Percentiles rank a stretch among this genome's conserved stretches.
Evolutionary conservation across 2,797 vertebrate genomes (phyloP).

Genomic region (Microctenopoma steveboyesi): DNA sequence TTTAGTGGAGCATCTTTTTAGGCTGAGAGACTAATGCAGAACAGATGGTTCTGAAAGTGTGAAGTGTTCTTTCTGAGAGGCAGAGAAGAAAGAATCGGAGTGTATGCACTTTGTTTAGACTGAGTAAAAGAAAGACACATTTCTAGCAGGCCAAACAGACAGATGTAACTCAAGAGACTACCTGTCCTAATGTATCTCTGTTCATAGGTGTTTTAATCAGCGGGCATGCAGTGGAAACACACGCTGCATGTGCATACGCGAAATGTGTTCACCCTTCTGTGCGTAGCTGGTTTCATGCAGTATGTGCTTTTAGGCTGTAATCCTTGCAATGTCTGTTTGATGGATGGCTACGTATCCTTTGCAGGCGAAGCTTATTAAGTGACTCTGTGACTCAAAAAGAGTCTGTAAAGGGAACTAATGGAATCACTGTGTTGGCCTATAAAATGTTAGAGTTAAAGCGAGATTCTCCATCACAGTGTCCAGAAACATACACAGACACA

Average conservation of each 20-base stretch:
- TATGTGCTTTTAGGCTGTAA: constrained; percentile 21
- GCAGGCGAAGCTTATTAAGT: constrained; percentile 23
- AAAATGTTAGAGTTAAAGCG: constrained; percentile 1
- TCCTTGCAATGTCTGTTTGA: constrained; percentile 21
- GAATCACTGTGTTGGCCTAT: constrained; percentile 12
- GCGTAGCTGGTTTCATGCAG: constrained; percentile 9
- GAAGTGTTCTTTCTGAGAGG: constrained; percentile 4
- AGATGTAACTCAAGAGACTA: constrained; percentile 25
- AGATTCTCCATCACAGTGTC: constrained; percentile 19
- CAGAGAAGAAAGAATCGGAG: background rate
- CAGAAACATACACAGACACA: background rate
- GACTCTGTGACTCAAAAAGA: constrained; percentile 26
- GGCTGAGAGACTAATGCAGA: constrained; percentile 11
- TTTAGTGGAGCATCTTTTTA: constrained; percentile 36
- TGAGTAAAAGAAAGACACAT: constrained; percentile 51
- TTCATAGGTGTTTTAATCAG: constrained; percentile 9
- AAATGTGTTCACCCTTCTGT: background rate
- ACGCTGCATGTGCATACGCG: constrained; percentile 5
- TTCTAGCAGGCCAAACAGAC: constrained; percentile 34
- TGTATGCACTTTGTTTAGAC: constrained; percentile 42
- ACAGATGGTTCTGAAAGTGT: constrained; percentile 3
- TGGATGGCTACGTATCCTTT: constrained; percentile 9
- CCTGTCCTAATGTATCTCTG: constrained; percentile 17
- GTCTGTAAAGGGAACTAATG: constrained; percentile 29
- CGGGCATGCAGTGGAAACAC: background rate